Percentiles rank a stretch among this genome's conserved stretches.
Conservation (phyloP, 2,113 vertebrate genomes). For the Genyomyrus donnyi region DNA sequence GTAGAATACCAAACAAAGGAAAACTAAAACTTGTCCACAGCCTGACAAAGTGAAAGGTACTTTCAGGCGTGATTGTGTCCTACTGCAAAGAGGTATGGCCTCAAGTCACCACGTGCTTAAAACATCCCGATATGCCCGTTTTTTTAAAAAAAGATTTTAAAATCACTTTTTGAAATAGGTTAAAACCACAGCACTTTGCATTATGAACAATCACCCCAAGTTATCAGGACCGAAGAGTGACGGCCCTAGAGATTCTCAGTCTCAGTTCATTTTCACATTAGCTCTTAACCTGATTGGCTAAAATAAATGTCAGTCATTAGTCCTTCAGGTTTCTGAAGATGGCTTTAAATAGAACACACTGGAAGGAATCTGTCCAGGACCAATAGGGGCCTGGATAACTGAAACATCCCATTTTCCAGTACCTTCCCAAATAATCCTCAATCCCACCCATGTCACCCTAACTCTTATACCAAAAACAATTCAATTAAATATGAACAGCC, state of each 20-base stretch:
- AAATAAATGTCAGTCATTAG: background rate
- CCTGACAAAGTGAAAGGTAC: constrained; percentile 36
- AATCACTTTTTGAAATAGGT: background rate
- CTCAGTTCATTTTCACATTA: background rate
- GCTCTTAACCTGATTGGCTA: constrained; percentile 1
- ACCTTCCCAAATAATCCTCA: background rate
- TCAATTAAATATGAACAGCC: background rate
- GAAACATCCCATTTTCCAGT: constrained; percentile 7
- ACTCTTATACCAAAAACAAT: background rate
- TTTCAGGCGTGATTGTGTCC: constrained; percentile 27
- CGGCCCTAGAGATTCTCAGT: background rate
- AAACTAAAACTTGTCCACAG: constrained; percentile 36
- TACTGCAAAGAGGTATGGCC: constrained; percentile 35
- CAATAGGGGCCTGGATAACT: background rate
- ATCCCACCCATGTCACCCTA: background rate
- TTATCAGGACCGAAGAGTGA: background rate
- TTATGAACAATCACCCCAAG: background rate
- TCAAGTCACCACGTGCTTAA: constrained; percentile 8
- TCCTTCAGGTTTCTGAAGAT: background rate
- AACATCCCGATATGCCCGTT: background rate
- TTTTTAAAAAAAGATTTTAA: background rate
- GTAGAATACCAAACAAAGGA: constrained; percentile 39
- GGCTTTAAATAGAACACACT: background rate
- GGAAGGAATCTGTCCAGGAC: background rate
- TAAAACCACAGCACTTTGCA: background rate